These are phyloP conservation scores for Leptodactylus fuscus DNA, from an alignment of 2,113 vertebrate genomes.

Conservation along the genomic window DNA sequence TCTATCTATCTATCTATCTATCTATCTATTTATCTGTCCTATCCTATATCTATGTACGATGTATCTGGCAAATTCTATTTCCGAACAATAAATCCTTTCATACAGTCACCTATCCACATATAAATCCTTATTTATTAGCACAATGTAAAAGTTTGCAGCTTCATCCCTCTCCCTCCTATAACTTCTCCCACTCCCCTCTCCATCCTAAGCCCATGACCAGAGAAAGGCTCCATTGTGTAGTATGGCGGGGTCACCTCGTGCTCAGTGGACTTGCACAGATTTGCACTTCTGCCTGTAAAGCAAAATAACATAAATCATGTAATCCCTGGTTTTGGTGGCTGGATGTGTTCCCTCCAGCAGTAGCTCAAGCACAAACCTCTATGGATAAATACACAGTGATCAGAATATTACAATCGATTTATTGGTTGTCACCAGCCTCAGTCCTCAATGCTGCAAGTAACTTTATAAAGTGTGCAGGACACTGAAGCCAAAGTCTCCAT, in stretches of 20 bases:
- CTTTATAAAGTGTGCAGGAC: not conserved
- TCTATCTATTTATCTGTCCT: not conserved
- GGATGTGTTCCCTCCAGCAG: not conserved
- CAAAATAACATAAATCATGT: not conserved
- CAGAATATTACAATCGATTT: not conserved
- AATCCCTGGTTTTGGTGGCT: not conserved
- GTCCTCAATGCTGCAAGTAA: not conserved
- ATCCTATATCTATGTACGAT: too few relatives aligned
- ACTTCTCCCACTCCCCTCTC: not conserved
- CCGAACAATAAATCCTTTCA: too few relatives aligned
- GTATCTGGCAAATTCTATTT: too few relatives aligned
- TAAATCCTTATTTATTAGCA: not conserved
- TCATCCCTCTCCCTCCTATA: not conserved
- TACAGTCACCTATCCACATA: too few relatives aligned
- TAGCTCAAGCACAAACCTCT: not conserved
- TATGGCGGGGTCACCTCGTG: constrained; percentile 24
- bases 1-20: not conserved
- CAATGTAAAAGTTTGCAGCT: not conserved
- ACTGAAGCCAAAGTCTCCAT: constrained; percentile 5
- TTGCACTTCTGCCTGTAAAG: constrained; percentile 21
- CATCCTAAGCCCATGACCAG: not conserved
- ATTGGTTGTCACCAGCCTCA: not conserved
- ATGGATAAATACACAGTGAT: not conserved
- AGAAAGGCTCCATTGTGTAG: constrained; percentile 41
- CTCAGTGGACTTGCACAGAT: not conserved